Evolutionary conservation across 2,888 invertebrate species (phyloP).

Genomic region (Camponotus fellah): DNA sequence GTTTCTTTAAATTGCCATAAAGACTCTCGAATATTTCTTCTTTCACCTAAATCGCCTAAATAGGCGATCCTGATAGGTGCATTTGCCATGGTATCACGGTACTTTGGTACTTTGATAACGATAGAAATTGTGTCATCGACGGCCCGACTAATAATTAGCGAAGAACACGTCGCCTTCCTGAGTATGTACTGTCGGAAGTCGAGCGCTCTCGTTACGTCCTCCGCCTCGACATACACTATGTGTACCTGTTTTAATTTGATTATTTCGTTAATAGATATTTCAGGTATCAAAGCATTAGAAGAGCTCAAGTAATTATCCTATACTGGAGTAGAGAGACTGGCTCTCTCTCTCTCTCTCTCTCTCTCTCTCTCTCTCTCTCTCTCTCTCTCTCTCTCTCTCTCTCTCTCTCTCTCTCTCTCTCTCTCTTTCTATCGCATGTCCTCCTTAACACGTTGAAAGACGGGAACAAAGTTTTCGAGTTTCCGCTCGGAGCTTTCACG

Average conservation of each 20-base stretch:
- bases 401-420: no score
- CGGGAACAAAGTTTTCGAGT: conserved; percentile 69
- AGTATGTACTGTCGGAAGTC: conserved; percentile 20
- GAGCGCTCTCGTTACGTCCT: conserved; percentile 32
- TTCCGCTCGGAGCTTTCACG: conserved; percentile 69
- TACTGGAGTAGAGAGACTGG: not conserved
- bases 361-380: not conserved
- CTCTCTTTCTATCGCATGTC: conserved; percentile 30
- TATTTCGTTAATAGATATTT: conserved; percentile 56
- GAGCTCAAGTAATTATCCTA: conserved; percentile 67
- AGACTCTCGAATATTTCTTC: not conserved
- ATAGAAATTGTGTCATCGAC: conserved; percentile 38
- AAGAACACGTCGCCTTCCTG: conserved; percentile 26
- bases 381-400: not conserved
- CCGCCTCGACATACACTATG: not conserved
- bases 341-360: not conserved
- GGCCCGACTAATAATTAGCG: conserved; percentile 35
- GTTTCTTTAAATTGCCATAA: not conserved
- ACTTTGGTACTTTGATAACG: conserved; percentile 41
- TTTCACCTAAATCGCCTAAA: not conserved
- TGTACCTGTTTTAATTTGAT: conserved; percentile 37
- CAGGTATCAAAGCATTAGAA: conserved; percentile 60
- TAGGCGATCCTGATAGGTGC: conserved; percentile 18
- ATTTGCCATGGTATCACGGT: conserved; percentile 22
- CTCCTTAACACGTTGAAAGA: conserved; percentile 67